Conservation (phyloP, 2,888 invertebrate genomes). For the Eristalis arbustorum region DNA sequence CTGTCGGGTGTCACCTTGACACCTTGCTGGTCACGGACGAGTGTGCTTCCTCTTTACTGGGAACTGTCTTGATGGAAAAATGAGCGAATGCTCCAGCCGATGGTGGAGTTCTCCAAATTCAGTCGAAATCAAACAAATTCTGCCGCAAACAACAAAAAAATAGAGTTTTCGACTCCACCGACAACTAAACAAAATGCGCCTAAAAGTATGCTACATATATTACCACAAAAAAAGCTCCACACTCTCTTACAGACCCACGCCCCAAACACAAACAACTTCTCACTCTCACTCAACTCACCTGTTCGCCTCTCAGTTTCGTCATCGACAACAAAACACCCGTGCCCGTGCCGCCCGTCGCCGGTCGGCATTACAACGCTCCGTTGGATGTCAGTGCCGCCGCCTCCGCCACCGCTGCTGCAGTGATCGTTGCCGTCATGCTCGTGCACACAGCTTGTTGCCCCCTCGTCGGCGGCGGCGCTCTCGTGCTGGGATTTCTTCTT, state of each 20-base stretch:
- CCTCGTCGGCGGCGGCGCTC: not conserved
- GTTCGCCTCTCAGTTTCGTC: constrained; percentile 6
- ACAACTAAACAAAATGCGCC: too few species aligned
- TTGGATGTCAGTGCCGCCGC: constrained; percentile 32
- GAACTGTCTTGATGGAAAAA: too few species aligned
- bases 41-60: too few species aligned
- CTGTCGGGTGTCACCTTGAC: too few species aligned
- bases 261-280: not conserved
- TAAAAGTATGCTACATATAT: too few species aligned
- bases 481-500: constrained; percentile 41
- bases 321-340: constrained; percentile 45
- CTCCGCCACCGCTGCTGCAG: not conserved
- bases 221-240: not conserved
- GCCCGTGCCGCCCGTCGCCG: constrained; percentile 16
- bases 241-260: not conserved
- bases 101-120: too few species aligned
- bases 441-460: not conserved
- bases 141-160: too few species aligned
- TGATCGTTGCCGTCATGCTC: not conserved
- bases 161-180: too few species aligned
- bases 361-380: constrained; percentile 47
- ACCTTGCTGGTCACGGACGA: too few species aligned
- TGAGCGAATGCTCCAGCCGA: too few species aligned
- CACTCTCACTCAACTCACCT: constrained; percentile 39
- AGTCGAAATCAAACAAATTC: too few species aligned